Base-by-base conservation (phyloP, 2,888 invertebrate genomes). In the Nomada ferruginata region DNA sequence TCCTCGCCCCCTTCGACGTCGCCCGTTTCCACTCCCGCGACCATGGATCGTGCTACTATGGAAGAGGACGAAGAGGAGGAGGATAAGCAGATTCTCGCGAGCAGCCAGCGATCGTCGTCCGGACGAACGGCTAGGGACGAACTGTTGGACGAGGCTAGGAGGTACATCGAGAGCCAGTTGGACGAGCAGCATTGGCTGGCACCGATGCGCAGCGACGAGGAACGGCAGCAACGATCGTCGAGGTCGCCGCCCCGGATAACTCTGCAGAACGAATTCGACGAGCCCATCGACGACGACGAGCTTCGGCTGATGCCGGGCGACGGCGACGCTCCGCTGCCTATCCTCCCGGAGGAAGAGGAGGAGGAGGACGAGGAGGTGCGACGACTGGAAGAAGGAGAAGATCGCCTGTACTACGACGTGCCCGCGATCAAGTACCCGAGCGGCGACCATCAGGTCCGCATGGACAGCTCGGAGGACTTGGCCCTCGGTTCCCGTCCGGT, bases 361-460 rank as follows among this genome's bases (percentile, higher is more conserved):
- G 92, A 93, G 53, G 85, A 93, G 18, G 90, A 85, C 23, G 91
- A 91, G 47, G 73, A 3, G 85, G n/a, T 74, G 88, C 18, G 89
- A 88, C 3, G 92, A 92, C 70, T 92, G 63, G 92, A 93, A 63
- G 91, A 93, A 53, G 90, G 89, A 26, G 93, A 79, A 26, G 82
- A 93, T 77, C 91, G 92, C 52, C 44, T 92, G 15, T 93, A 93
- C 82, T 93, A 93, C 59, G 93, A 93, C 73, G 93, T 93, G 2
- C 93, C 93, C 2, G 93, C 92, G 0, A 93, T 93, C 92, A 92
- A 91, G 63, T 93, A 93, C 65, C 86, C 91, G 2, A 91, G 89
- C 73, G 85, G 86, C 2, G 92, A 92, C 66, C 91, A 92, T 66
- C 91, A 91, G 72, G 85, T 91, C 0, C 89, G 90, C 3, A 90